Base-by-base conservation (phyloP, 1,140 invertebrate genomes). In the Drosophila micromelanica region DNA sequence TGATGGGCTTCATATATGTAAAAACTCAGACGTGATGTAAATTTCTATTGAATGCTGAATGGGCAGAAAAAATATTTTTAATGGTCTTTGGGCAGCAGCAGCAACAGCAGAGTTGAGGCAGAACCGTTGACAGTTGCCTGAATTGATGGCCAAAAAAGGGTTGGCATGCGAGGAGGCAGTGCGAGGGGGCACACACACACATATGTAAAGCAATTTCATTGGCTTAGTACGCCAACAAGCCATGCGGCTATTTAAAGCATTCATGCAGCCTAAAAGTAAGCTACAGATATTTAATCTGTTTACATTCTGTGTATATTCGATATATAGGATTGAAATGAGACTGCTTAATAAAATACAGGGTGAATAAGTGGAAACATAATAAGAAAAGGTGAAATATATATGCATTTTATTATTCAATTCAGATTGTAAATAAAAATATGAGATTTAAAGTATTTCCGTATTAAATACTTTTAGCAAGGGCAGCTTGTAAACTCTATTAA, bases 21-120 rank as follows among this genome's bases (percentile, higher is more conserved):
- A 82, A 89, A 82, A 68, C 71, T 76, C 79, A 80, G 82, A 87
- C 82, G 82, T 87, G 82, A 87, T 87, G 82, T 87, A 87, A 87
- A 89, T 87, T 87, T 87, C 84, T 87, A 87, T 87, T 87, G 84
- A 87, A 89, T 89, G 82, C 82, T 89, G 82, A 87, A 89, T 89
- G 78, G 79, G 79, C 82, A 87, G 75, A 87, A 87, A 86, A 86
- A 86, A 82, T 78, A 87, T 82, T 79, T 87, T 89, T 79, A 87
- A 89, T 82, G 84, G 78, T 82, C 72, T 73, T 86, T 82, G 73
- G 80, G 61, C 59, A 69, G 64, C 63, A 76, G 54, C 63, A 61
- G 51, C 57, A 61, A 3, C 46, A 42, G 20, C 48, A 52, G 52
- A 30, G 9, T 43, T 42, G 45, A 35, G 30, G 42, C 72, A 54